Base-by-base conservation (phyloP, 2,888 invertebrate species). In the Empis stercorea region DNA sequence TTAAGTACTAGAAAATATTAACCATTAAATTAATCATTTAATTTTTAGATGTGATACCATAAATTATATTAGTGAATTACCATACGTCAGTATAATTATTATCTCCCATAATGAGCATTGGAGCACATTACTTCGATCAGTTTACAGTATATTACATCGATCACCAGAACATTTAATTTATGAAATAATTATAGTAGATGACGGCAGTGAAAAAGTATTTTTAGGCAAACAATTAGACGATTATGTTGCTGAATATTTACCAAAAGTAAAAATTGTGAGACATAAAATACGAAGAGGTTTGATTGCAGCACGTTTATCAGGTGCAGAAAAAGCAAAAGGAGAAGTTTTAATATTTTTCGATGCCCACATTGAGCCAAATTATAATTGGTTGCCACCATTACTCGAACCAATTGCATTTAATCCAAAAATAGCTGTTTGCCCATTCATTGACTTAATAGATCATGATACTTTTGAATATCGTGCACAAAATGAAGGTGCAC, bases 361-460 rank as follows among this genome's bases (percentile, higher is more conserved):
- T 68, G 91, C 93, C 0, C 94, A 95, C 60, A 84, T 87, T 0
- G 92, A 92, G 67, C 87, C 88, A 27, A 92, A 86, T 59, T 81
- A 88, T 52, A 93, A 94, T 68, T 94, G 93, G 92, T 65, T 94
- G 52, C 93, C 93, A 10, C 93, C 94, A 15, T 70, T 93, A 57
- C 70, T 92, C 75, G 91, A 91, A 57, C 94, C 94, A 1, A 95
- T 95, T 59, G 87, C 88, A 9, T 65, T 79, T 57, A 79, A 91
- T 68, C 82, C 86, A 60, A 81, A 79, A 57, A 87, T 88, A 4
- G 93, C 86, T 47, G 89, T 94, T 11, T 97, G 96, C 64, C 96
- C 96, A 1, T 94, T 91, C 63, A 96, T 97, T 51, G 96, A 97
- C 71, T 94, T 96, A n/a, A 78, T 97, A 45, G 92, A 92, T 0